Evolutionary conservation across 2,888 invertebrate genomes (phyloP).

Genomic region (Troides oblongomaculatus): DNA sequence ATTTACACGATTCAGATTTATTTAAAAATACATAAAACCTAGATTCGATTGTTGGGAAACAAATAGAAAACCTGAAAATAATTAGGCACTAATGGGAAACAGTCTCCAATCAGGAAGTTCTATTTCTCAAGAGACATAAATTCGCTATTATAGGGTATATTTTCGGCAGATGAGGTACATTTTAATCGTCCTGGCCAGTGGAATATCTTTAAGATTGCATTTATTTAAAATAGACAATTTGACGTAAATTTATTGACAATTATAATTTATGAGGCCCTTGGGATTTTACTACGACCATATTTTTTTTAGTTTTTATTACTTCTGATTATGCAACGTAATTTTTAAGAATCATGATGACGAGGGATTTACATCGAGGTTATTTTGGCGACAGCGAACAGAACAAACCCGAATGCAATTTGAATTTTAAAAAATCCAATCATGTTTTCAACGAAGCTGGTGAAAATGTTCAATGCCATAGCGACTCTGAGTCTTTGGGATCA

Average conservation of each 20-base stretch:
- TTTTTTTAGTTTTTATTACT: slow-evolving; percentile 18
- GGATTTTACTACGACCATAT: slow-evolving; percentile 22
- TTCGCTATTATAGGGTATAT: background rate
- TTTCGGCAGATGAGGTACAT: background rate
- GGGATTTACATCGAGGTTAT: slow-evolving; percentile 57
- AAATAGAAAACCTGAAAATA: too few species aligned
- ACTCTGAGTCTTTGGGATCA: slow-evolving; percentile 65
- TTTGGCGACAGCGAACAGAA: slow-evolving; percentile 66
- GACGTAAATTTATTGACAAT: slow-evolving; percentile 13
- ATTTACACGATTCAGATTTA: too few species aligned
- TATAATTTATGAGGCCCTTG: slow-evolving; percentile 12
- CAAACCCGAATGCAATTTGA: slow-evolving; percentile 43
- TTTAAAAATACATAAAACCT: too few species aligned
- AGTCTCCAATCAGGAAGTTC: too few species aligned
- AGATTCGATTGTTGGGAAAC: too few species aligned
- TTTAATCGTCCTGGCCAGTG: slow-evolving; percentile 1
- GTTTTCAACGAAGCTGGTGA: slow-evolving; percentile 72
- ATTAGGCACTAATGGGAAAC: too few species aligned
- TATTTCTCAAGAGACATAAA: too few species aligned
- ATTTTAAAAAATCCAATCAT: slow-evolving; percentile 54
- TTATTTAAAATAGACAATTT: slow-evolving; percentile 20
- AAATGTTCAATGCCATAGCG: slow-evolving; percentile 66
- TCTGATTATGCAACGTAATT: slow-evolving; percentile 30
- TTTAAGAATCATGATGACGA: slow-evolving; percentile 48
- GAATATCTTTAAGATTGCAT: slow-evolving; percentile 6